Percentiles rank a stretch among this genome's conserved stretches.
These are phyloP conservation scores for Parasteatoda lunata DNA, from an alignment of 2,888 invertebrate genomes.

Conservation along the genomic window DNA sequence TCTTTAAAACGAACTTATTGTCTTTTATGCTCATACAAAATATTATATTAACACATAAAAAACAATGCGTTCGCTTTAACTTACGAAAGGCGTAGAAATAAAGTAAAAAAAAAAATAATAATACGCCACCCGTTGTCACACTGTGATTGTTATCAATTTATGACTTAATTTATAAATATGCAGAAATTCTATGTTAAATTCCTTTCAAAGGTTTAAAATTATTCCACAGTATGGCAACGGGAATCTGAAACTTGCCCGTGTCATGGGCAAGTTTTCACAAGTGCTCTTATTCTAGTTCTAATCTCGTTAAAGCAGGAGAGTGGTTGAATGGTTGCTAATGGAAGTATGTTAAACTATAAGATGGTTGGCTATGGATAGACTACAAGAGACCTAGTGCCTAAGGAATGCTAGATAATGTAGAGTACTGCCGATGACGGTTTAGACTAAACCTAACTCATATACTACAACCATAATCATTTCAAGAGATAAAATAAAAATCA, in stretches of 20 bases:
- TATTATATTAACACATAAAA: constrained; percentile 30
- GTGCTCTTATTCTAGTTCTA: constrained; percentile 64
- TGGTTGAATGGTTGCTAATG: constrained; percentile 62
- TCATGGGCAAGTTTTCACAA: constrained; percentile 59
- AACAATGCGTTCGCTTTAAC: constrained; percentile 34
- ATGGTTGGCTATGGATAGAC: constrained; percentile 39
- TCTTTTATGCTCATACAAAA: constrained; percentile 40
- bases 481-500: constrained; percentile 26
- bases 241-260: constrained; percentile 52
- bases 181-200: background rate
- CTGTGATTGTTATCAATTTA: background rate
- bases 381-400: constrained; percentile 49
- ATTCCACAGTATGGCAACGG: constrained; percentile 32
- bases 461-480: constrained; percentile 41
- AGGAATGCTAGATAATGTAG: constrained; percentile 41
- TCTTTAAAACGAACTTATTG: constrained; percentile 48
- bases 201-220: background rate
- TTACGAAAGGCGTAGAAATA: constrained; percentile 28
- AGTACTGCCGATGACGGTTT: constrained; percentile 43
- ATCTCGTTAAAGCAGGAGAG: constrained; percentile 52
- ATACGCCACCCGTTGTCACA: constrained; percentile 38
- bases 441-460: constrained; percentile 44
- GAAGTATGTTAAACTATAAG: constrained; percentile 33
- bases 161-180: background rate
- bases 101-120: background rate